Base-by-base conservation (phyloP, 2,888 invertebrate species). In the Eutolmus rufibarbis region DNA sequence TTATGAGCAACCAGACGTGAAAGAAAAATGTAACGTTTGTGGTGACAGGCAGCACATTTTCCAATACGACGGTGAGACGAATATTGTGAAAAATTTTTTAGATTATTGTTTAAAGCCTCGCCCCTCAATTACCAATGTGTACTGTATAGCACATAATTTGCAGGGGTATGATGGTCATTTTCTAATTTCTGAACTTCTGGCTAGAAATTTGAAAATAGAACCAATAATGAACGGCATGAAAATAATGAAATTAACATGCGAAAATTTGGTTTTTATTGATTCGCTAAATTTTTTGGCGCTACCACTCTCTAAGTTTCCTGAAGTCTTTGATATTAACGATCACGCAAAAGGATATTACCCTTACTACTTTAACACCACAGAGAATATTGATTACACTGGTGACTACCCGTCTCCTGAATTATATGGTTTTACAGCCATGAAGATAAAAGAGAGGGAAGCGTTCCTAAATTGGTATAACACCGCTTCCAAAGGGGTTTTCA, bases 261-360 rank as follows among this genome's bases (percentile, higher is more conserved):
- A n/a, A n/a, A n/a, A n/a, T n/a, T n/a, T n/a, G n/a, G n/a, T n/a
- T 40, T 74, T 86, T 74, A 86, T 86, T 77, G 76, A 76, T 31
- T 76, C 76, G 23, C 76, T 86, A 76, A 86, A 86, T 86, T 86
- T 76, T 86, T 51, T 86, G 76, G 74, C 74, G n/a, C n/a, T n/a
- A n/a, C n/a, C n/a, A n/a, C n/a, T n/a, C n/a, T n/a, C n/a, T n/a
- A n/a, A n/a, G 46, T 86, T 86, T 66, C 86, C 86, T 14, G 34
- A 86, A 34, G 86, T 86, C 7, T 86, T 86, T 78, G 37, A 78
- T 16, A 86, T 77, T 86, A 31, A 78, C 46, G 56, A 56, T 78
- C 86, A 86, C 0, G 31, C 1, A 28, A 77, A 86, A 46, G 86
- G 77, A 23, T 86, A 34, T 40, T 86, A 74, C 40, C 37, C 86